Conservation (phyloP, 2,797 vertebrate genomes). For the Sciurus vulgaris region DNA sequence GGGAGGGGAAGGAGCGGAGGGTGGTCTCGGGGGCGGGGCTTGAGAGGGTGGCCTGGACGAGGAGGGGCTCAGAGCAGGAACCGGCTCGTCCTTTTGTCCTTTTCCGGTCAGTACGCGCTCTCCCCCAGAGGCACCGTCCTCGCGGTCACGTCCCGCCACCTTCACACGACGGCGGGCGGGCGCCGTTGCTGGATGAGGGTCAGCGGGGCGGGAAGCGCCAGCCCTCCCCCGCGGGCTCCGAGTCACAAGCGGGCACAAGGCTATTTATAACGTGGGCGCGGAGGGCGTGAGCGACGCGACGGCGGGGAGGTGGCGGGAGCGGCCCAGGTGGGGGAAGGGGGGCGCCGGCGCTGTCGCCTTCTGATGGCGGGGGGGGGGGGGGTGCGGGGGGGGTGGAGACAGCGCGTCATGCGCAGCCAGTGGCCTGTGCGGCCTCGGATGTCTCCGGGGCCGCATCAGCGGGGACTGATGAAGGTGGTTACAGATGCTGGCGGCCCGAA, state of each 20-base stretch:
- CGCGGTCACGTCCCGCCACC: not conserved
- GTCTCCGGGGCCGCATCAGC: not conserved
- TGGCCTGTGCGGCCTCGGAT: not conserved
- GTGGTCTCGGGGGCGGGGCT: not conserved
- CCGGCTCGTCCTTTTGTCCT: too few species aligned
- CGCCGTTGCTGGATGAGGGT: slow-evolving; percentile 2
- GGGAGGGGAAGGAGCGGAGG: too few species aligned
- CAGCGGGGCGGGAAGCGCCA: slow-evolving; percentile 51
- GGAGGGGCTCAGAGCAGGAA: not conserved
- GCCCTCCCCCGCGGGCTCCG: not conserved
- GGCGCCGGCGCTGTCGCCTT: not conserved
- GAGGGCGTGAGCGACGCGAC: not conserved
- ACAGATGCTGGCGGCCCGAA: not conserved
- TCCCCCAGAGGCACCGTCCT: too few species aligned
- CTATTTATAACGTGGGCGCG: slow-evolving; percentile 71
- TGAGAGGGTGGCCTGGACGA: not conserved
- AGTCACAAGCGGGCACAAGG: slow-evolving; percentile 1
- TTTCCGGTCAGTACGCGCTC: too few species aligned
- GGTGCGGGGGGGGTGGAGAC: not conserved
- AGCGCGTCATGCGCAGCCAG: not conserved
- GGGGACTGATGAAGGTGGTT: not conserved
- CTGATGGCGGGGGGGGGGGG: too few species aligned
- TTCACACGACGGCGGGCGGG: not conserved
- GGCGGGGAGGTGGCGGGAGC: not conserved
- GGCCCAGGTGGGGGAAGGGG: not conserved